Conservation (phyloP, 92 coral and sea anemone species). For the Desmophyllum pertusum region DNA sequence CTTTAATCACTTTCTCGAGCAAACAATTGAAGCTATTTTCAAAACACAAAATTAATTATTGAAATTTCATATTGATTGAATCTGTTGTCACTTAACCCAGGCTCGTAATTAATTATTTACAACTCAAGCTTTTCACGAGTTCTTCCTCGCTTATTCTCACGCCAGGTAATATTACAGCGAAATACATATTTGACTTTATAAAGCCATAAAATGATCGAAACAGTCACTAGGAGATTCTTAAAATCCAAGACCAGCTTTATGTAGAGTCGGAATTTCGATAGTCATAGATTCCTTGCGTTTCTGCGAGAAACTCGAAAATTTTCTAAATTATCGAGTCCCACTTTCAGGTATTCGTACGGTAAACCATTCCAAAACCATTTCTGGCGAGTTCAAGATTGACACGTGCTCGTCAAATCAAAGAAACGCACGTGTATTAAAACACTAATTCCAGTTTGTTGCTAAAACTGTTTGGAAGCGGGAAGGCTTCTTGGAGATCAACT, state of each 20-base stretch:
- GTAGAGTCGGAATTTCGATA: neutral
- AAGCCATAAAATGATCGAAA: neutral
- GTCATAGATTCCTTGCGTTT: neutral
- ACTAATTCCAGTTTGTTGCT: neutral
- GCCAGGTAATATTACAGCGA: slow-evolving; percentile 26
- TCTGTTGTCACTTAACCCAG: slow-evolving; percentile 93
- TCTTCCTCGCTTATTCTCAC: slow-evolving; percentile 40
- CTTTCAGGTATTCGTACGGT: slow-evolving; percentile 9
- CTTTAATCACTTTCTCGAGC: slow-evolving; percentile 66
- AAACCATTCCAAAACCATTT: slow-evolving; percentile 4
- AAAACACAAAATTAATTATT: slow-evolving; percentile 88
- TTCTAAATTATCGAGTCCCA: neutral
- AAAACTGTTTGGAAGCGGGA: neutral
- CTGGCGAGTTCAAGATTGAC: slow-evolving; percentile 7
- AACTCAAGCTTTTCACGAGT: slow-evolving; percentile 56
- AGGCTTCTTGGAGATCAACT: neutral
- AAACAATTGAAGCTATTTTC: slow-evolving; percentile 89
- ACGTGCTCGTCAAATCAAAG: slow-evolving; percentile 48
- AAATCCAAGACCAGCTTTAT: neutral
- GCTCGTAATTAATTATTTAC: slow-evolving; percentile 67
- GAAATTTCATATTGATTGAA: slow-evolving; percentile 94
- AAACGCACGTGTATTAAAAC: slow-evolving; percentile 35
- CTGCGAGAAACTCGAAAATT: neutral
- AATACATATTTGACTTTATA: neutral
- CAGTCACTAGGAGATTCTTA: neutral